phyloP scores from a whole-genome alignment of 2,113 vertebrate genomes.

The Erythrocercus mccallii region DNA sequence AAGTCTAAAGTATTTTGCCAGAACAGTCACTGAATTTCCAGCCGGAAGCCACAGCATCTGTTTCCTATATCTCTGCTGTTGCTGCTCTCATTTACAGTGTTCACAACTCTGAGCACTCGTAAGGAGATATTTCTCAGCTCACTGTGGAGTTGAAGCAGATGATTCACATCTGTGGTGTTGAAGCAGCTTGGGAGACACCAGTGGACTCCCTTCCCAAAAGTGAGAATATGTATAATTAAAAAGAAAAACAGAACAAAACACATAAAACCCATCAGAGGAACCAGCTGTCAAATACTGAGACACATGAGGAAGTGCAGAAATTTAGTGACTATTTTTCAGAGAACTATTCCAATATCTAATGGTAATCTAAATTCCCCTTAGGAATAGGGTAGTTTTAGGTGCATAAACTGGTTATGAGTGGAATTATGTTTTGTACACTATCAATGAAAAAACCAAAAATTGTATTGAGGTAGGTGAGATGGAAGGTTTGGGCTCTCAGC shows the following conservation, averaged over 20 bases:
- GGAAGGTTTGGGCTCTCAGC: not conserved
- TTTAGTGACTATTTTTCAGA: not conserved
- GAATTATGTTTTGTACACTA: not conserved
- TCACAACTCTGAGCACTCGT: not conserved
- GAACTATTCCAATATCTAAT: not conserved
- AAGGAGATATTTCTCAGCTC: not conserved
- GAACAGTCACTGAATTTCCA: not conserved
- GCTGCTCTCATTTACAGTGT: not conserved
- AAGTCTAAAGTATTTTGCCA: not conserved
- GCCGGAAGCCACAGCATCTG: not conserved
- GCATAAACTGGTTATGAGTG: not conserved
- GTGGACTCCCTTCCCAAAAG: not conserved
- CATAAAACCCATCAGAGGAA: not conserved
- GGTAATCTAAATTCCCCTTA: not conserved
- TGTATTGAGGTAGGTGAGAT: not conserved
- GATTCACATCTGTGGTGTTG: not conserved
- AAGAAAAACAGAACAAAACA: not conserved
- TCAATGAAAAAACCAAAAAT: not conserved
- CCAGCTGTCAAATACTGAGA: not conserved
- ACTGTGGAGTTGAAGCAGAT: not conserved
- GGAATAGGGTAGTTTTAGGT: not conserved
- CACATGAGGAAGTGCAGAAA: not conserved
- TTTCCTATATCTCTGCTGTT: not conserved
- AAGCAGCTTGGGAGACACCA: not conserved
- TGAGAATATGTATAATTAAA: not conserved